Evolutionary conservation across 1,140 invertebrate species (phyloP).

Genomic region (Atta colombica): DNA sequence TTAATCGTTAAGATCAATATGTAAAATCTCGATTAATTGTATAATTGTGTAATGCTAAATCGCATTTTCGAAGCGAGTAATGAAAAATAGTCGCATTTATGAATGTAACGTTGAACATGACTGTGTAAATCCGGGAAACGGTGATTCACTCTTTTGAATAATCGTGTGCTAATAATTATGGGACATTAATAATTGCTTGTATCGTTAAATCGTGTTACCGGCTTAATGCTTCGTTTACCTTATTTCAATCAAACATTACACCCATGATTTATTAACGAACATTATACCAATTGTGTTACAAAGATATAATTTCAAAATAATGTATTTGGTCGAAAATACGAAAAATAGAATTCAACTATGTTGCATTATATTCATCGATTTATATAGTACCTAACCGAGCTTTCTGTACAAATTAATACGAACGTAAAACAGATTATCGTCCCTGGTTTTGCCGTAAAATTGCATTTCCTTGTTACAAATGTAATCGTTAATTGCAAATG

Average conservation of each 20-base stretch:
- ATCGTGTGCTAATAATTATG: slow-evolving; percentile 48
- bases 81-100: slow-evolving; percentile 32
- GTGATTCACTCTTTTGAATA: slow-evolving; percentile 32
- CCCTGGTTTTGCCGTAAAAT: slow-evolving; percentile 47
- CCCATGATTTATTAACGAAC: slow-evolving; percentile 46
- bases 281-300: slow-evolving; percentile 37
- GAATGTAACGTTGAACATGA: slow-evolving; percentile 38
- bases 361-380: slow-evolving; percentile 46
- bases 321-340: slow-evolving; percentile 31
- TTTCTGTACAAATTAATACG: slow-evolving; percentile 45
- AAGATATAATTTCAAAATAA: slow-evolving; percentile 42
- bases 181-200: slow-evolving; percentile 31
- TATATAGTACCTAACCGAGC: slow-evolving; percentile 22
- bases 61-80: background rate
- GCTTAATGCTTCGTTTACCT: slow-evolving; percentile 49
- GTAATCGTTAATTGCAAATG: slow-evolving; percentile 42
- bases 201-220: slow-evolving; percentile 6
- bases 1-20: background rate
- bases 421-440: slow-evolving; percentile 42
- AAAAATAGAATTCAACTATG: background rate
- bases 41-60: background rate
- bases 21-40: background rate
- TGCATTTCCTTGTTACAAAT: slow-evolving; percentile 36
- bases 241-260: slow-evolving; percentile 54
- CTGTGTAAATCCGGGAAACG: background rate